A percentile compares a stretch with the other conserved stretches of the same genome.
These are phyloP conservation scores for Ahaetulla prasina DNA, from an alignment of 2,113 vertebrate genomes.

Conservation along the genomic window DNA sequence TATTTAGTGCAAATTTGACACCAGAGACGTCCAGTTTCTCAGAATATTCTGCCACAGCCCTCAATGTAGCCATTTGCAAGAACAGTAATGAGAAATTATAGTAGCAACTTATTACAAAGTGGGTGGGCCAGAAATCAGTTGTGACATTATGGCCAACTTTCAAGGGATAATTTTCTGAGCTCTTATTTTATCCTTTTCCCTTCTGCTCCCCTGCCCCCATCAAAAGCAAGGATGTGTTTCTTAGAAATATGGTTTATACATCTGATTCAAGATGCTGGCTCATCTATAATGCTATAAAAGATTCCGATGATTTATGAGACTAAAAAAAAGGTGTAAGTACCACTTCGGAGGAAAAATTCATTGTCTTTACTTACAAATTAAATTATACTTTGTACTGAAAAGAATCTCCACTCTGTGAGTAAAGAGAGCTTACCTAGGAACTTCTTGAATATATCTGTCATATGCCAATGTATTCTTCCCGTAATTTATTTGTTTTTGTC, in stretches of 20 bases:
- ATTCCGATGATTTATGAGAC: neutral
- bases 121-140: neutral
- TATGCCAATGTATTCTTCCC: slow-evolving; percentile 96
- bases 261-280: neutral
- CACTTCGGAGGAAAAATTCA: neutral
- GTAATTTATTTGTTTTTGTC: slow-evolving; percentile 97
- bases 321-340: neutral
- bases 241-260: neutral
- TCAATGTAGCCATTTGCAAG: neutral
- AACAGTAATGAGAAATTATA: neutral
- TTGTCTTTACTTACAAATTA: neutral
- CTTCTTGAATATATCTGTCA: slow-evolving; percentile 86
- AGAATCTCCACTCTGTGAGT: neutral
- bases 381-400: neutral
- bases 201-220: neutral
- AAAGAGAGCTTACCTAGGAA: slow-evolving; percentile 80
- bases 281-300: neutral
- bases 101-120: neutral
- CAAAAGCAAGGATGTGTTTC: neutral
- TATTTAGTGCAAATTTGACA: neutral
- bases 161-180: neutral
- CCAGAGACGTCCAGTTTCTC: neutral
- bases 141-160: neutral
- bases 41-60: neutral
- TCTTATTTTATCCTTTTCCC: neutral